Base-by-base conservation (phyloP, 2,888 invertebrate genomes). In the Conchocele bisecta region DNA sequence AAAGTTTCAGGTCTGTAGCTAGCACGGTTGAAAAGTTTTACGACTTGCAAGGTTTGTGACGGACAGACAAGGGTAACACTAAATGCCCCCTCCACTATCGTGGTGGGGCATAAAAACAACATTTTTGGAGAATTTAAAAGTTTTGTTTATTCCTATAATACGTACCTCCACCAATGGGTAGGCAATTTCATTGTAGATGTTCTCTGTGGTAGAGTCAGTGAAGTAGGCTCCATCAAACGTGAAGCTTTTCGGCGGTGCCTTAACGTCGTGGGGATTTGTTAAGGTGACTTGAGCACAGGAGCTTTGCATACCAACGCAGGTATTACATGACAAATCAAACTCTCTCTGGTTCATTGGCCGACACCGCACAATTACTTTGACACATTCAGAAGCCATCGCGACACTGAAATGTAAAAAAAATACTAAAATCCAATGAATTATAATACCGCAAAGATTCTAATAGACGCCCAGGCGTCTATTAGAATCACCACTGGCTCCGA, bases 141-240 rank as follows among this genome's bases (percentile, higher is more conserved):
- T n/a, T n/a, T n/a, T n/a, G n/a, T 17, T 22, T 13, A 58, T 41
- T 15, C 17, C 17, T 58, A 22, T 28, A 28, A 67, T n/a, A 64
- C 75, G 53, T 89, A 95, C 95, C 93, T 96, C 96, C 37, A 96
- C 95, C 33, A 96, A 91, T 1, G 95, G 94, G 88, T 95, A 96
- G 69, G 95, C 95, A 70, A 96, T 96, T 86, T 97, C 96, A 88
- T 95, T 96, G 93, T 97, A 97, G 37, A 97, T 94, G 44, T 93
- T 93, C 89, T 97, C 97, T 0, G 97, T 97, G n/a, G 94, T 94
- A 0, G 95, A 94, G 63, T 95, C 93, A 46, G 93, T 93, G 82
- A 93, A 94, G 89, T 97, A 97, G 1, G 95, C 94, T 31, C 96
- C 96, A 91, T 97, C 97, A 92, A 96, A 97, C 22, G 95, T 94